Base-by-base conservation (phyloP, 2,797 vertebrate genomes). In the Propithecus deckenii region DNA sequence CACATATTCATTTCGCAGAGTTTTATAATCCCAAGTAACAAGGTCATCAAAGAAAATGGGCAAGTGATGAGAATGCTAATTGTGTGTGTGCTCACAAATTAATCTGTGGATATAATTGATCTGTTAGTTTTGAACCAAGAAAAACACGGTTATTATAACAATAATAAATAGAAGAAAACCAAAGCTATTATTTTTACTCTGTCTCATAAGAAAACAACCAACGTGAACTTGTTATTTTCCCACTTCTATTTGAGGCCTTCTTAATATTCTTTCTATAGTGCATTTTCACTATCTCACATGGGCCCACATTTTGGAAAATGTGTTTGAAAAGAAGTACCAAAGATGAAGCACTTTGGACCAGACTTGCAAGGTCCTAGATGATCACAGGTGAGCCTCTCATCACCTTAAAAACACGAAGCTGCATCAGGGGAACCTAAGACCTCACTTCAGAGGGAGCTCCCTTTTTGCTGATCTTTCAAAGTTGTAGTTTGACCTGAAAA, bases 341-440 rank as follows among this genome's bases (percentile, higher is more conserved):
- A 38, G 13, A 48, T 10, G n/a, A 22, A 69, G 7, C 1, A 11
- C 23, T 94, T 91, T 55, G 28, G 14, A 57, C 11, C 23, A 32
- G 65, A 74, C 1, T 1, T 32, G 1, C 14, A 43, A 61, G 25
- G 50, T 2, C 52, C 30, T 41, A 6, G 61, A 17, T 8, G 30
- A 46, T 23, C 14, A 15, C 1, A 14, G 1, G 2, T 5, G 15
- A 50, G 2, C 7, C 25, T 6, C 3, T 84, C 1, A 30, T 15
- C 6, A 72, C 28, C 10, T 46, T 22, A 61, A 93, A 84, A 75
- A n/a, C 30, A 69, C 2, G 6, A 86, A 74, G 3, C 10, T 30
- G 1, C 41, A 0, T 52, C 32, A 13, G 32, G 2, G 5, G 25
- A 4, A 69, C 67, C 32, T 50, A 13, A n/a, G 35, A 67, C 35